A percentile compares a stretch with the other conserved stretches of the same genome.
These are phyloP conservation scores for Notothenia coriiceps DNA, from an alignment of 2,113 vertebrate genomes.

Conservation along the genomic window DNA sequence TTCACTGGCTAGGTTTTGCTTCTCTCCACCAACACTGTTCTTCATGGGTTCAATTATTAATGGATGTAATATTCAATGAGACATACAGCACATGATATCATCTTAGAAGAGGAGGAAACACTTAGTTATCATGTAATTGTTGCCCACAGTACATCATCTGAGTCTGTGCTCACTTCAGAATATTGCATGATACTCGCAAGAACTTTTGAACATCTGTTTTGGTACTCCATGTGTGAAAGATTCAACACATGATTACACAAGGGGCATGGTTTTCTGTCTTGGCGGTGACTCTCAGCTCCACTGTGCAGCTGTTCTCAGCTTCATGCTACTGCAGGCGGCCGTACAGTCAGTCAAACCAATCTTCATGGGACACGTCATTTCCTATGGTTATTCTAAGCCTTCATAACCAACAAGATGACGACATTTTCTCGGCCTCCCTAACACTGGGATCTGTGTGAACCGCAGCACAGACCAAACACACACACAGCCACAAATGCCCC, in stretches of 20 bases:
- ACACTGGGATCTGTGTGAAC: slow-evolving; percentile 74
- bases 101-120: not conserved
- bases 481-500: slow-evolving; percentile 16
- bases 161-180: not conserved
- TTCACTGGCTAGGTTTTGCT: not conserved
- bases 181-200: not conserved
- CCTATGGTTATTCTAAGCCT: slow-evolving; percentile 77
- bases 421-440: slow-evolving; percentile 41
- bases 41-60: not conserved
- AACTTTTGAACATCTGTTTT: slow-evolving; percentile 22
- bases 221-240: slow-evolving; percentile 30
- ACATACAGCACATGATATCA: not conserved
- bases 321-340: slow-evolving; percentile 34
- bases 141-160: not conserved
- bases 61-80: not conserved
- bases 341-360: slow-evolving; percentile 45
- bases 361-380: slow-evolving; percentile 66
- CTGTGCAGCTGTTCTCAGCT: slow-evolving; percentile 48
- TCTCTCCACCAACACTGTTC: not conserved
- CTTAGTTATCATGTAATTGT: not conserved
- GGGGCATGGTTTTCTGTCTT: slow-evolving; percentile 40
- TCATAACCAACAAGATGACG: slow-evolving; percentile 58
- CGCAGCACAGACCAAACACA: slow-evolving; percentile 32
- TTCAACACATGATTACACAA: slow-evolving; percentile 42
- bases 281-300: slow-evolving; percentile 22